Base-by-base conservation (phyloP, 2,113 vertebrate species). In the Platysternon megacephalum region DNA sequence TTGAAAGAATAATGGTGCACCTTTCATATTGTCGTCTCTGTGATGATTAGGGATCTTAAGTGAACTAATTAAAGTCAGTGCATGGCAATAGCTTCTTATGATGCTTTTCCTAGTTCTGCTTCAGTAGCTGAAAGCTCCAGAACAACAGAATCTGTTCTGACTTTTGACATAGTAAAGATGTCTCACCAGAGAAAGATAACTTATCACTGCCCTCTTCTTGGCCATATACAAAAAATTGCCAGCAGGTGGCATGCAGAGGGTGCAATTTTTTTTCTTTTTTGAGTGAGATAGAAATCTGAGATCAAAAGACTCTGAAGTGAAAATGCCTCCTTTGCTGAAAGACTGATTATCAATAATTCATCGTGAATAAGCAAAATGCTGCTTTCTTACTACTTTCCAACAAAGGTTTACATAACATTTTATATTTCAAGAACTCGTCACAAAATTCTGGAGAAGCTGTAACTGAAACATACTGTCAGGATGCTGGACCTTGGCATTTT, bases 201-300 rank as follows among this genome's bases (percentile, higher is more conserved):
- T 24, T 24, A 48, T 6, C 82, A 91, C 11, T 96, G 82, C 80
- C 86, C 86, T 56, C n/a, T 32, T 79, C 53, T 58, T 52, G 42
- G 89, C 91, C 91, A 84, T 55, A 79, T 97, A 44, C 95, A 96
- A 82, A 76, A 44, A 6, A 51, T 91, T 96, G 90, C 97, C 97
- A 97, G 97, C 96, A 97, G 97, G 94, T 97, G 97, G 97, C 98
- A 98, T 84, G 94, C 96, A 96, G 93, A 97, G 95, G 97, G 97
- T 96, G 89, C 78, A 56, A 1, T 95, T 96, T 90, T 85, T 35
- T 61, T 93, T 89, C 94, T 68, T 16, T 74, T 87, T 82, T 19
- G 44, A 46, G 88, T 89, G 80, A 83, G 42, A 29, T 46, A 49
- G 79, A 44, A 90, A 55, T 1, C 1, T 56, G 74, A 82, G 39